These are phyloP conservation scores for Alces alces DNA, from an alignment of 2,113 vertebrate genomes.

Conservation along the genomic window DNA sequence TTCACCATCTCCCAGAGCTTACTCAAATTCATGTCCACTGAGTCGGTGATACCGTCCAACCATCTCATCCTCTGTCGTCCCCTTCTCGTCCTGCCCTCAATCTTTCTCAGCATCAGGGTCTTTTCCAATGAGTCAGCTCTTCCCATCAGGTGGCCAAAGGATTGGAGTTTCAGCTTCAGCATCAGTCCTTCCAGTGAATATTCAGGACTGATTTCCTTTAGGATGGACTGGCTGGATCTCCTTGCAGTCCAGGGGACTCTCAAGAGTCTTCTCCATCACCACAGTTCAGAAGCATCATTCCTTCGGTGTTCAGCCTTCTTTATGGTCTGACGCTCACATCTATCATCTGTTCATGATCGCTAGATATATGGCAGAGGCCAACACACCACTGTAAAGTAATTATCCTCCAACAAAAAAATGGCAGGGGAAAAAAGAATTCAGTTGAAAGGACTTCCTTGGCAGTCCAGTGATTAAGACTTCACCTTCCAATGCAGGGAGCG, in stretches of 20 bases:
- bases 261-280: not conserved
- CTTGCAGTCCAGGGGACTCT: not conserved
- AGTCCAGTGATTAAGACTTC: not conserved
- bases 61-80: not conserved
- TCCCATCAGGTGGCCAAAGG: accelerated
- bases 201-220: not conserved
- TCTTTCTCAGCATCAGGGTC: not conserved
- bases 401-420: not conserved
- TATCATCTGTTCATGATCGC: not conserved
- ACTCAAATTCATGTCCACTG: accelerated
- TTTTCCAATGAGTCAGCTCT: not conserved
- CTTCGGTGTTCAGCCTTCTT: not conserved
- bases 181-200: not conserved
- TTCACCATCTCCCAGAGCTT: accelerated
- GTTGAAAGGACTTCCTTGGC: not conserved
- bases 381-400: not conserved
- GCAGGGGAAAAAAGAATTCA: not conserved
- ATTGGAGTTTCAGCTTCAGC: not conserved
- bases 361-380: not conserved
- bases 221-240: not conserved
- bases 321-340: not conserved
- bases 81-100: accelerated
- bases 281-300: not conserved
- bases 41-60: not conserved
- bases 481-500: not conserved